phyloP scores from a whole-genome alignment of 2,888 invertebrate genomes.

The Xanthorhoe spadicearia region DNA sequence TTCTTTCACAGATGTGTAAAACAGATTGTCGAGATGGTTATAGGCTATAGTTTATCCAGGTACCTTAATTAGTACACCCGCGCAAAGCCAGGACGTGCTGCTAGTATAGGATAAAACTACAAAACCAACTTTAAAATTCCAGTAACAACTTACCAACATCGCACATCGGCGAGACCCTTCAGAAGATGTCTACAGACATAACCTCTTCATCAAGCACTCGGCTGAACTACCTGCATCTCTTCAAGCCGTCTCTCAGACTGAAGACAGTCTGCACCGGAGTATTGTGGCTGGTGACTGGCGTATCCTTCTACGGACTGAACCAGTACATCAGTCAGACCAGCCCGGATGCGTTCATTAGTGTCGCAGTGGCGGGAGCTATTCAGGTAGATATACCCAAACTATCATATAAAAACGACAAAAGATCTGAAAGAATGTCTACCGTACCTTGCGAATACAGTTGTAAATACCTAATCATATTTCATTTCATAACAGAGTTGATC shows the following conservation, averaged over 20 bases:
- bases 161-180: slow-evolving; percentile 75
- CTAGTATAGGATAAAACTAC: no score
- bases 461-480: no score
- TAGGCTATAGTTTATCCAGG: no score
- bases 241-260: slow-evolving; percentile 86
- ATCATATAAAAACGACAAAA: no score
- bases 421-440: no score
- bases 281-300: slow-evolving; percentile 92
- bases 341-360: slow-evolving; percentile 92
- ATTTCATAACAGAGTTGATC: no score
- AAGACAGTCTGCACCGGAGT: slow-evolving; percentile 88
- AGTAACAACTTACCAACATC: slow-evolving; percentile 80
- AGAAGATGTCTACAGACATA: slow-evolving; percentile 61
- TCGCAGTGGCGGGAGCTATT: slow-evolving; percentile 85
- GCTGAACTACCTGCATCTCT: slow-evolving; percentile 85
- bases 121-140: no score
- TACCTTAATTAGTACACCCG: no score
- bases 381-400: slow-evolving; percentile 66
- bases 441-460: no score
- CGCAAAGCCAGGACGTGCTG: no score
- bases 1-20: no score
- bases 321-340: slow-evolving; percentile 92
- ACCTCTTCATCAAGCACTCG: slow-evolving; percentile 56
- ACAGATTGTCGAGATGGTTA: no score
- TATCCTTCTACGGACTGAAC: slow-evolving; percentile 93